Evolutionary conservation across 2,797 vertebrate genomes (phyloP).

Genomic region (Muscicapa comitata): DNA sequence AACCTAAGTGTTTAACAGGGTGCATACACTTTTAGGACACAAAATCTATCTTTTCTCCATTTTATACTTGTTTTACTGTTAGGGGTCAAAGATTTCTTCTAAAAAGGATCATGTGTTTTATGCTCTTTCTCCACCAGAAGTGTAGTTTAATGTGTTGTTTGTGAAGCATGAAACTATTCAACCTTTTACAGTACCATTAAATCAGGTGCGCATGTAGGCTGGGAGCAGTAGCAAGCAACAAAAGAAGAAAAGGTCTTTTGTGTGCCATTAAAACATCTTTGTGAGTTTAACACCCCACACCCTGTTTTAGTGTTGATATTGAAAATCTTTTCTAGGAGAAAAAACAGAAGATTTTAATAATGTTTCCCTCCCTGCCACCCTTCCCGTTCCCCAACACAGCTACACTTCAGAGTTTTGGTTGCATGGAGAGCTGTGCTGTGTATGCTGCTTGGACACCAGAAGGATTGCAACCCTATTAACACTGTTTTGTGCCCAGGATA

Average conservation of each 20-base stretch:
- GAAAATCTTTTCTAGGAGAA: background rate
- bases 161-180: background rate
- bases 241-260: background rate
- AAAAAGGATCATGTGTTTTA: background rate
- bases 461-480: background rate
- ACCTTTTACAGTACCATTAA: background rate
- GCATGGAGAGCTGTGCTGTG: background rate
- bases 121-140: background rate
- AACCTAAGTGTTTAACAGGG: background rate
- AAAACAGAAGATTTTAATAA: background rate
- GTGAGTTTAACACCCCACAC: background rate
- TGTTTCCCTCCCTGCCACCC: background rate
- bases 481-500: background rate
- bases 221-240: background rate
- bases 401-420: background rate
- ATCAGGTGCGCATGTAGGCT: background rate
- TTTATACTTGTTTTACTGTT: background rate
- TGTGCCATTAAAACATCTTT: background rate
- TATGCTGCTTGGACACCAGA: background rate
- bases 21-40: background rate
- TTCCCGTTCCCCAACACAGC: no score
- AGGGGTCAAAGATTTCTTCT: background rate
- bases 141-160: constrained; percentile 8
- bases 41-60: background rate
- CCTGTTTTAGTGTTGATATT: background rate